Base-by-base conservation (phyloP, 2,797 vertebrate genomes). In the Remorina albescens region DNA sequence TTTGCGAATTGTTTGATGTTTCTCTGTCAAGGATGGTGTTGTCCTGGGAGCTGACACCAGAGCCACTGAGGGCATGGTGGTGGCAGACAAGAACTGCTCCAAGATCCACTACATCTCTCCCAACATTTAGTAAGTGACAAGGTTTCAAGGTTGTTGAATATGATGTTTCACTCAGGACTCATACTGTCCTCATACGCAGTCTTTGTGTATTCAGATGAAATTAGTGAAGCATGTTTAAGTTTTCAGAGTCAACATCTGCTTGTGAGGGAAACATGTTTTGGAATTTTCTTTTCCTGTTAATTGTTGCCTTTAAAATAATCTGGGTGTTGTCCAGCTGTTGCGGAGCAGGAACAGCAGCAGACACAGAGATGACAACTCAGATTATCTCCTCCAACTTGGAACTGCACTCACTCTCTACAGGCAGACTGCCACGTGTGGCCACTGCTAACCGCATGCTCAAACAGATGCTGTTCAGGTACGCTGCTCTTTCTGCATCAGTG, bases 91-190 rank as follows among this genome's bases (percentile, higher is more conserved):
- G 92, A 99, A 99, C 91, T 99, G 98, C 82, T 97, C 96, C 42
- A 99, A 99, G 91, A 99, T 99, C 87, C 98, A 99, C 91, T 99
- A 96, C 90, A 98, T 99, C 79, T 95, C 98, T 8, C 95, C 97
- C 11, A 99, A 99, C 89, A 97, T 99, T 83, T 99, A 98, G 98
- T 99, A 91, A 95, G 98, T 94, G 6, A 67, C 15, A 6, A 5
- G 21, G 25, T 25, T n/a, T 49, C n/a, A 8, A 42, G 39, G 7
- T 13, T 41, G 16, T 42, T 41, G 6, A 15, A 15, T 18, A 16
- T 18, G 39, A 18, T 41, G 6, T 41, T 7, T 47, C n/a, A 3
- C 49, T 34, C 12, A 12, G 23, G 23, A 64, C 10, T 32, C 8
- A 15, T n/a, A 16, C 8, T 34, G 51, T 59, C 5, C 30, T n/a